phyloP scores from a whole-genome alignment of 2,113 vertebrate genomes.

The Eidolon helvum region DNA sequence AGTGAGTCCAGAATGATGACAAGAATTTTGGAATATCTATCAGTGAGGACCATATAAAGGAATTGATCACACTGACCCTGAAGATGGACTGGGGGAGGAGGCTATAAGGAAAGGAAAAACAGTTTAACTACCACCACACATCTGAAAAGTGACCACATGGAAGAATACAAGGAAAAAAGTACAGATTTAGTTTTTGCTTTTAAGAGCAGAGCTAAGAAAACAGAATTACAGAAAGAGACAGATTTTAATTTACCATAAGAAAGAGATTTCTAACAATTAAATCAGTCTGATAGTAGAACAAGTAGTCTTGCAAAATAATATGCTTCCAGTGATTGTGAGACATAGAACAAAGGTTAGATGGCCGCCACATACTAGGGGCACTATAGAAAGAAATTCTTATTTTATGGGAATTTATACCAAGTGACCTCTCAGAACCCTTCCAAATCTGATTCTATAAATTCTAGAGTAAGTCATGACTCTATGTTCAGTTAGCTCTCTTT shows the following conservation, averaged over 20 bases:
- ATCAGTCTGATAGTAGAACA: background rate
- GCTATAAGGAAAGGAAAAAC: background rate
- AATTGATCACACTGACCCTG: background rate
- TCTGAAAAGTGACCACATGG: background rate
- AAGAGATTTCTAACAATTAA: background rate
- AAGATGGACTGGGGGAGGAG: background rate
- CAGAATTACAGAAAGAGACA: background rate
- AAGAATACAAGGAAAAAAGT: background rate
- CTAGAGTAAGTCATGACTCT: background rate
- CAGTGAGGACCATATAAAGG: background rate
- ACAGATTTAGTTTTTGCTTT: background rate
- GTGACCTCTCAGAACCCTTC: background rate
- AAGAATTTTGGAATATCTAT: background rate
- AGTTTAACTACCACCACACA: background rate
- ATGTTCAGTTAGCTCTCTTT: conserved; percentile 2
- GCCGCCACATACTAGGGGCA: background rate
- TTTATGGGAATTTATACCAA: background rate
- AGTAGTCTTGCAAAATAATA: background rate
- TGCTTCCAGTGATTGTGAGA: background rate
- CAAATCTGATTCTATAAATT: conserved; percentile 14
- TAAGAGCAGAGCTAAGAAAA: background rate
- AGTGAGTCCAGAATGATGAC: background rate
- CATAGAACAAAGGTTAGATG: background rate
- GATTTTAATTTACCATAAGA: background rate
- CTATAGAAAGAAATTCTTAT: conserved; percentile 1